These are phyloP conservation scores for Trogon surrucura DNA, from an alignment of 2,113 vertebrate genomes.

Conservation along the genomic window DNA sequence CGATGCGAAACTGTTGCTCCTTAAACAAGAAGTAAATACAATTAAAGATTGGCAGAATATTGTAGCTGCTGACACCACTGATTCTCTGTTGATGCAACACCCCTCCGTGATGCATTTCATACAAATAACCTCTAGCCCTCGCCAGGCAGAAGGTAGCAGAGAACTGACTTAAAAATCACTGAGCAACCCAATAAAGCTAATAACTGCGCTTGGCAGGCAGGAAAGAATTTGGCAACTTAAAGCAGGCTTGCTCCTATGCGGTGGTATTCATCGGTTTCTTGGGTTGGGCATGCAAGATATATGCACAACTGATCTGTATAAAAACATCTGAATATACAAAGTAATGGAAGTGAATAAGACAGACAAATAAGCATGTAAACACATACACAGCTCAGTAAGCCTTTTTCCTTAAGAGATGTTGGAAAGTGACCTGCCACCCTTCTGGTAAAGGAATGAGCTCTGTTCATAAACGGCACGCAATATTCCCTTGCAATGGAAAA, in stretches of 20 bases:
- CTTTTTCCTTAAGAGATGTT: neutral
- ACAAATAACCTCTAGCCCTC: neutral
- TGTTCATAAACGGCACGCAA: neutral
- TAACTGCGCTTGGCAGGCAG: neutral
- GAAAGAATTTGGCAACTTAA: neutral
- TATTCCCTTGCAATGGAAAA: neutral
- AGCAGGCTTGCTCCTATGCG: neutral
- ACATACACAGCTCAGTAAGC: neutral
- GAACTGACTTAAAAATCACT: neutral
- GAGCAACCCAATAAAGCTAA: neutral
- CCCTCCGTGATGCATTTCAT: neutral
- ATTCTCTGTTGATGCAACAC: neutral
- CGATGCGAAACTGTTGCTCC: neutral
- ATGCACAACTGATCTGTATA: neutral
- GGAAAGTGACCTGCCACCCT: neutral
- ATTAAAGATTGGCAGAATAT: neutral
- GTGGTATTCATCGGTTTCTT: neutral
- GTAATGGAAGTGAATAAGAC: neutral
- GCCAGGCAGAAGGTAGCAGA: neutral
- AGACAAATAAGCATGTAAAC: neutral
- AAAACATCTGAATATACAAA: neutral
- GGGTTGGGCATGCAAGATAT: neutral
- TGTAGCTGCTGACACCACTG: neutral
- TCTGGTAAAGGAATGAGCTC: neutral
- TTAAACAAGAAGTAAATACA: neutral